phyloP scores from a whole-genome alignment of 35 echinoderm and acorn worm species.

The Lytechinus pictus region DNA sequence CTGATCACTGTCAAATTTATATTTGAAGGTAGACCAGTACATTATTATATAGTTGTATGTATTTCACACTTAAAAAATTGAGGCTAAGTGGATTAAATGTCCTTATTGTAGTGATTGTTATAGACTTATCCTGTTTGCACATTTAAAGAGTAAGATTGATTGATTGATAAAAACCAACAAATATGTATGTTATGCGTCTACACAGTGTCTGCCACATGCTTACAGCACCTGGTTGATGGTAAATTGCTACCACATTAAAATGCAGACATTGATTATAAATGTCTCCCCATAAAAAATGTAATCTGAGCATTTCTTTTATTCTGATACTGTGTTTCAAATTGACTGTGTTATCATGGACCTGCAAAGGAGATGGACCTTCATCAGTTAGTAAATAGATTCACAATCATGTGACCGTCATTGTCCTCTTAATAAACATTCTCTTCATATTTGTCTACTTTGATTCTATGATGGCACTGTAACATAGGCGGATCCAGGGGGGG shows the following conservation, averaged over 20 bases:
- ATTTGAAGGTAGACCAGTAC: constrained; percentile 7
- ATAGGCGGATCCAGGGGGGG: too few species aligned
- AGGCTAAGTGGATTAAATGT: background rate
- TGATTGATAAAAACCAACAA: background rate
- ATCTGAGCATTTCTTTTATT: background rate
- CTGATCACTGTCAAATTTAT: constrained; percentile 13
- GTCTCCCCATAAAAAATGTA: constrained; percentile 13
- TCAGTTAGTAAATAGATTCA: too few species aligned
- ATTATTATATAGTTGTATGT: constrained; percentile 14
- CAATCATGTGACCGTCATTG: too few species aligned
- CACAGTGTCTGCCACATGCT: background rate
- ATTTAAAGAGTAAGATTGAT: constrained; percentile 26
- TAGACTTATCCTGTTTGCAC: constrained; percentile 36
- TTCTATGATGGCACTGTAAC: too few species aligned
- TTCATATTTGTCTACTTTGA: too few species aligned
- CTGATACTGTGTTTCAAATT: background rate
- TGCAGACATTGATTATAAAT: constrained; percentile 32
- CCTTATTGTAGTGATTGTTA: constrained; percentile 21
- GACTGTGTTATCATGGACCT: background rate
- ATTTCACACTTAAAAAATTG: background rate
- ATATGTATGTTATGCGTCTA: background rate
- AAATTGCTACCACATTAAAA: constrained; percentile 43
- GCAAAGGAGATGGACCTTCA: too few species aligned
- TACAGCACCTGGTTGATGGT: background rate
- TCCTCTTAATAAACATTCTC: too few species aligned